phyloP scores from a whole-genome alignment of 2,888 invertebrate genomes.

The Amblyteles armatorius region DNA sequence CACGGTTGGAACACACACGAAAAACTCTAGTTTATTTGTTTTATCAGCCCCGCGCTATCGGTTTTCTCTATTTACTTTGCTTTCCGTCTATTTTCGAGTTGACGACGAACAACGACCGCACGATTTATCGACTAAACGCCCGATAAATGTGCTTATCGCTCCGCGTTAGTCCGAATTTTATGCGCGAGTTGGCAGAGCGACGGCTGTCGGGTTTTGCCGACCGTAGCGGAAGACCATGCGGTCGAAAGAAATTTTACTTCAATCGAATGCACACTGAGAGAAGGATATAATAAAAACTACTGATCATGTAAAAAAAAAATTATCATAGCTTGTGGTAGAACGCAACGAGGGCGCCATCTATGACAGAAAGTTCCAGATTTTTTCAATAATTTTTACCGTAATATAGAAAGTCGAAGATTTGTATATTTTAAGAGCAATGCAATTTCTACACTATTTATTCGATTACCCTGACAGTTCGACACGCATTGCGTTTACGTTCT shows the following conservation, averaged over 20 bases:
- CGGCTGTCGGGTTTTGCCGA: background rate
- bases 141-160: background rate
- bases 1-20: background rate
- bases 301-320: too few species aligned
- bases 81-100: background rate
- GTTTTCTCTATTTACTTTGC: background rate
- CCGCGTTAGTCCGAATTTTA: background rate
- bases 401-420: too few species aligned
- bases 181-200: background rate
- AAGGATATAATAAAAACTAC: too few species aligned
- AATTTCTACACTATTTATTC: too few species aligned
- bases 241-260: background rate
- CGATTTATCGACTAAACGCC: background rate
- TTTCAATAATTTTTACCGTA: too few species aligned
- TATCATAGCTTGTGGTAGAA: too few species aligned
- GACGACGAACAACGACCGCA: background rate
- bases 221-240: too few species aligned
- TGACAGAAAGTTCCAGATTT: too few species aligned
- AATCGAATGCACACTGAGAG: background rate
- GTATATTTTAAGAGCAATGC: too few species aligned
- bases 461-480: too few species aligned
- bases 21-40: constrained; percentile 1
- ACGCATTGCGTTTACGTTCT: too few species aligned
- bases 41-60: background rate
- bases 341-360: too few species aligned